Conservation (phyloP, 1,140 invertebrate species). For the Diabrotica virgifera region DNA sequence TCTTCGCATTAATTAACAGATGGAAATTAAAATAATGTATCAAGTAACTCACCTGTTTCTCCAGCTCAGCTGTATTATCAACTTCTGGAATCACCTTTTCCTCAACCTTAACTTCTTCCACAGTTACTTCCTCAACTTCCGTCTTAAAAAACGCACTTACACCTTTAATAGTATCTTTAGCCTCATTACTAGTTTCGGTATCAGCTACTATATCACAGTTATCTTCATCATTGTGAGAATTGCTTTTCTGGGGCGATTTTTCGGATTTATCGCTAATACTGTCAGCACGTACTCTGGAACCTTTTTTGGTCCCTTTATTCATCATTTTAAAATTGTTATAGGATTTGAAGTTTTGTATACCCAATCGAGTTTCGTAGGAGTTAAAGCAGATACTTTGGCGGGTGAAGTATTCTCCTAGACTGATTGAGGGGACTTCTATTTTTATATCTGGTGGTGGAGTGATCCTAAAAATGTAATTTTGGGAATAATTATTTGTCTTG, state of each 20-base stretch:
- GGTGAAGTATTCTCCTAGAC: conserved; percentile 65
- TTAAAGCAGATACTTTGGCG: conserved; percentile 69
- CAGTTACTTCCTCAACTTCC: conserved; percentile 7
- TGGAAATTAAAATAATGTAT: too few relatives aligned
- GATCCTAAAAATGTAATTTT: conserved; percentile 29
- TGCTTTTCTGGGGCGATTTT: conserved; percentile 19
- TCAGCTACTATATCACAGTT: conserved; percentile 18
- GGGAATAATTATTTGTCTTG: background rate
- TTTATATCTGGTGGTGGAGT: conserved; percentile 56
- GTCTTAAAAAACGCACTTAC: conserved; percentile 4
- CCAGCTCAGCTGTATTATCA: background rate
- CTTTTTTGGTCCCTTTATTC: conserved; percentile 16
- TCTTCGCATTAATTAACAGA: too few relatives aligned
- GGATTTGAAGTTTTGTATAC: conserved; percentile 32
- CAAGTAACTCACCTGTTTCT: conserved; percentile 4
- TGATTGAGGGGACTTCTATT: conserved; percentile 67
- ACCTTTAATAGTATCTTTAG: conserved; percentile 15
- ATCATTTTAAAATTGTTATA: conserved; percentile 10
- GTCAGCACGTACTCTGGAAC: conserved; percentile 11
- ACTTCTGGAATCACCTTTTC: background rate
- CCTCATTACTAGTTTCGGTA: conserved; percentile 4
- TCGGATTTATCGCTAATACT: conserved; percentile 15
- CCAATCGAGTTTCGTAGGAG: conserved; percentile 67
- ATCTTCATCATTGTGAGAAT: background rate
- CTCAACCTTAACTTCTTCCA: conserved; percentile 6